A percentile compares a stretch with the other conserved stretches of the same genome.
These are phyloP conservation scores for Brachionus plicatilis DNA, from an alignment of 1,140 invertebrate species.

Conservation along the genomic window DNA sequence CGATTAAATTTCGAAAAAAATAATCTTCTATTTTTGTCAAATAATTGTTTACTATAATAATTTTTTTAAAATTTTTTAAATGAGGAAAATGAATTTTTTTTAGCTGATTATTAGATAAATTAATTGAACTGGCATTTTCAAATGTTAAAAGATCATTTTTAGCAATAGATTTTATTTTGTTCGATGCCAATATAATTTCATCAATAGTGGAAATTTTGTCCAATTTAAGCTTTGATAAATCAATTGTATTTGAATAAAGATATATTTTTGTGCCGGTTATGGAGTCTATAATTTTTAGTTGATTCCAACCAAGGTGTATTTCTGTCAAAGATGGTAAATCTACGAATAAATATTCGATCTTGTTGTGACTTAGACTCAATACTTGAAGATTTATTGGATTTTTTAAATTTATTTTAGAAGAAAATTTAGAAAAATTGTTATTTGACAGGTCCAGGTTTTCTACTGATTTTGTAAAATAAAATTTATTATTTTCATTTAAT, in stretches of 20 bases:
- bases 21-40: neutral
- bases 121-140: neutral
- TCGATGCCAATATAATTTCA: neutral
- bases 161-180: neutral
- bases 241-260: neutral
- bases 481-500: neutral
- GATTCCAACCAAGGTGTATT: neutral
- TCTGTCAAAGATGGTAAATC: neutral
- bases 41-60: neutral
- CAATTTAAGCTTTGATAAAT: neutral
- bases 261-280: neutral
- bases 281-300: neutral
- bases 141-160: neutral
- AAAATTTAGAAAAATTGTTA: neutral
- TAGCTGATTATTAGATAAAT: neutral
- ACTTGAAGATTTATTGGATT: neutral
- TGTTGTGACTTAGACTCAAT: neutral
- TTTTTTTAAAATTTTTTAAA: neutral
- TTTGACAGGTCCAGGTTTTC: neutral
- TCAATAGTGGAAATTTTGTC: neutral
- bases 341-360: neutral
- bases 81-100: neutral
- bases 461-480: neutral
- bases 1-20: neutral
- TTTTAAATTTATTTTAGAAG: neutral